Evolutionary conservation across 2,888 invertebrate genomes (phyloP), one percentile per base, ranked within the genome.

Genomic region (Torymus tubicola): DNA sequence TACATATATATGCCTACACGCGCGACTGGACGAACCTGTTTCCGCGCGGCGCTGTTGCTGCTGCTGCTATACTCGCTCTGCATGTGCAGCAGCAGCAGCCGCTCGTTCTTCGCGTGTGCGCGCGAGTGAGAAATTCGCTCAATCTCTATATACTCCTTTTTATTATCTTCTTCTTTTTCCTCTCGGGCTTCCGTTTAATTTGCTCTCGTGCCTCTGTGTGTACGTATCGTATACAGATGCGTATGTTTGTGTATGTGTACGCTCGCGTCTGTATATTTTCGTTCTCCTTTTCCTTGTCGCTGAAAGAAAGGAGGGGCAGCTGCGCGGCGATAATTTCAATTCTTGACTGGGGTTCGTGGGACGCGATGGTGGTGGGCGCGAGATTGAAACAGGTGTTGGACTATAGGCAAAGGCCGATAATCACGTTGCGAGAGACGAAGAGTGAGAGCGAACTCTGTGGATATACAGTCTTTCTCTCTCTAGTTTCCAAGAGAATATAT

Each of bases 1-100:
- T 8, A 42, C 4, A 21, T 24, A 57, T 58, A 50, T 21, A 5
- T 24, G 63, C 42, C 42, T 31, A 64, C 24, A 55, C 65, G 70
- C 53, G 57, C 64, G 71, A 81, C 81, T 81, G 75, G 81, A 75
- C 81, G 81, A 81, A 81, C 81, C 81, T 81, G 81, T 81, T 81
- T 81, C 76, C 81, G 68, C 52, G 72, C 76, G 74, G 50, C 31
- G 78, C 60, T 42, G 42, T 8, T 8, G 13, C 72, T 21, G 21
- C 21, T 21, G 21, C 21, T 21, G 21, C 21, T 21, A 21, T 21
- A 21, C 21, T 42, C 63, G 69, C 55, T 69, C 68, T 63, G 77
- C 78, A 67, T 74, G 57, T 60, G 72, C 67, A n/a, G 10, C 60
- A 52, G 65, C 58, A 13, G 50, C 58, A 31, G 63, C 79, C n/a